Evolutionary conservation across 2,888 invertebrate species (phyloP).

Genomic region (Clepsis dumicolana): DNA sequence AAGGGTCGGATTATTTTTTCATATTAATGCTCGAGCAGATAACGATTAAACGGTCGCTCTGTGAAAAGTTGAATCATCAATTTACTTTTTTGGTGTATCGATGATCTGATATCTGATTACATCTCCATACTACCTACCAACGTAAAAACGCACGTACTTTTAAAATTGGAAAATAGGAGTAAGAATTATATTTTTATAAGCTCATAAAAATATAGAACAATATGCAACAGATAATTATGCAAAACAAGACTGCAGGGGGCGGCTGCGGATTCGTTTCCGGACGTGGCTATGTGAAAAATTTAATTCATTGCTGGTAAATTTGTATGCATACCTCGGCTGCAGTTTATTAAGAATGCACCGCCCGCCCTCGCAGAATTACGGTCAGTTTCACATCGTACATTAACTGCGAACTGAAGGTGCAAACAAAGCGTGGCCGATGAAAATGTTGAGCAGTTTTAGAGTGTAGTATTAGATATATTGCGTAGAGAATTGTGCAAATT

Average conservation of each 20-base stretch:
- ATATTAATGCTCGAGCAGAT: slow-evolving; percentile 59
- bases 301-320: slow-evolving; percentile 73
- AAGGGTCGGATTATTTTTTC: slow-evolving; percentile 60
- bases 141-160: not conserved
- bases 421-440: slow-evolving; percentile 15
- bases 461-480: not conserved
- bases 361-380: slow-evolving; percentile 61
- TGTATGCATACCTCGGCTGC: slow-evolving; percentile 78
- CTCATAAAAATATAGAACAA: slow-evolving; percentile 8
- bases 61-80: slow-evolving; percentile 34
- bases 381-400: slow-evolving; percentile 64
- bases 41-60: slow-evolving; percentile 38
- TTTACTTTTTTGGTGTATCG: slow-evolving; percentile 23
- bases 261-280: slow-evolving; percentile 53
- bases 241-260: slow-evolving; percentile 31
- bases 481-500: not conserved
- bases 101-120: not conserved
- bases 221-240: slow-evolving; percentile 41
- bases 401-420: slow-evolving; percentile 43
- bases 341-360: slow-evolving; percentile 77
- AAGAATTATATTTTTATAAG: not conserved
- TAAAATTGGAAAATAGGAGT: not conserved
- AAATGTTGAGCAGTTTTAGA: slow-evolving; percentile 6
- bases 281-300: slow-evolving; percentile 74
- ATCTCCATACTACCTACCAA: not conserved